Base-by-base conservation (phyloP, 1,140 invertebrate species). In the Lysiphlebus fabarum region DNA sequence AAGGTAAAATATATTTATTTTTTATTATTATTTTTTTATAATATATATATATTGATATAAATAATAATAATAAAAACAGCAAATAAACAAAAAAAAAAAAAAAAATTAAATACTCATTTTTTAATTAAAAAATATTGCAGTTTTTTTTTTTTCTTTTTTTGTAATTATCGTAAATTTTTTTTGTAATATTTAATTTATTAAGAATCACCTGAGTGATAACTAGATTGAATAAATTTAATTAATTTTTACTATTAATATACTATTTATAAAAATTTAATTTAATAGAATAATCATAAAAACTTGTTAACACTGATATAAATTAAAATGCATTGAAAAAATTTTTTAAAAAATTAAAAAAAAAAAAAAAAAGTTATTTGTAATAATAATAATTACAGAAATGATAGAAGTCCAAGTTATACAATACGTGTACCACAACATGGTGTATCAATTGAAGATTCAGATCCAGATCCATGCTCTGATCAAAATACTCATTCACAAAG, bases 391-490 rank as follows among this genome's bases (percentile, higher is more conserved):
- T 33, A 51, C 64, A 78, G 76, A 61, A 75, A 67, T 68, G 75
- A 78, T 9, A 67, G 74, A 48, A 76, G 74, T 45, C 73, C 69
- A 6, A 73, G 74, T 48, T 72, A 70, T 26, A 67, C 72, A 60
- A 69, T 67, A 53, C 68, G 74, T 11, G 54, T 63, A 54, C 65
- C 72, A 8, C 65, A 75, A 44, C 73, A 72, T 48, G 74, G 76
- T 4, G 67, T 68, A 26, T 78, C 76, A 54, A 73, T 78, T 61
- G 76, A 78, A 62, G 76, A 78, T 44, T 78, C 76, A 17, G 76
- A 78, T 58, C 71, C 67, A 8, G 74, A 78, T 58, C 74, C 63
- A n/a, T 62, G 61, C 38, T 71, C 68, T 14, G 73, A 74, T 42
- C 67, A 68, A 44, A 74, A 71, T 49, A 58, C 69, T 49, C 72